Percentiles rank a stretch among this genome's conserved stretches.
Evolutionary conservation across 2,888 invertebrate species (phyloP).

Genomic region (Microctonus aethiopoides): DNA sequence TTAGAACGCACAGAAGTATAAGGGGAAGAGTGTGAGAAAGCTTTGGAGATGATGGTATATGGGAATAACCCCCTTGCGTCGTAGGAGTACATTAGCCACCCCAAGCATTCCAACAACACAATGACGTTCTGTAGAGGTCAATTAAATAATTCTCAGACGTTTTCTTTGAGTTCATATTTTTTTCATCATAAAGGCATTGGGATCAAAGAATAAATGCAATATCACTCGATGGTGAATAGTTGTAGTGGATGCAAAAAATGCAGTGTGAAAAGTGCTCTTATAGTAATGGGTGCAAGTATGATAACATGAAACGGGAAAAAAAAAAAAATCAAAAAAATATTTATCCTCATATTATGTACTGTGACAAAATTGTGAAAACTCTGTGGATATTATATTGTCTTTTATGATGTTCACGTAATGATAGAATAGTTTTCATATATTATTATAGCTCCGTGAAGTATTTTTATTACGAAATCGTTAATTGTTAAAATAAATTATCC

Average conservation of each 20-base stretch:
- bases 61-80: neutral
- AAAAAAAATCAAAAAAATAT: neutral
- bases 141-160: conserved; percentile 11
- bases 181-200: neutral
- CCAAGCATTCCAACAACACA: conserved; percentile 1
- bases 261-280: neutral
- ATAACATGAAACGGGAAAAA: neutral
- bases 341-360: too few species aligned
- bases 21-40: neutral
- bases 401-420: too few species aligned
- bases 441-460: too few species aligned
- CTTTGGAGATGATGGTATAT: neutral
- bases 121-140: conserved; percentile 11
- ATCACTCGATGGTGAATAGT: conserved; percentile 8
- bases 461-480: too few species aligned
- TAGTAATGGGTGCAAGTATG: neutral
- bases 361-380: too few species aligned
- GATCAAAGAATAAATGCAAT: conserved; percentile 14
- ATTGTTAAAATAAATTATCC: too few species aligned
- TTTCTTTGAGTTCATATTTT: conserved; percentile 9
- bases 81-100: conserved; percentile 9
- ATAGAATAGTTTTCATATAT: too few species aligned
- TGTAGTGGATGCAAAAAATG: neutral
- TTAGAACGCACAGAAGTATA: neutral
- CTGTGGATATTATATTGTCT: too few species aligned